phyloP scores from a whole-genome alignment of 2,888 invertebrate genomes.

The Heterodera filipjevi region DNA sequence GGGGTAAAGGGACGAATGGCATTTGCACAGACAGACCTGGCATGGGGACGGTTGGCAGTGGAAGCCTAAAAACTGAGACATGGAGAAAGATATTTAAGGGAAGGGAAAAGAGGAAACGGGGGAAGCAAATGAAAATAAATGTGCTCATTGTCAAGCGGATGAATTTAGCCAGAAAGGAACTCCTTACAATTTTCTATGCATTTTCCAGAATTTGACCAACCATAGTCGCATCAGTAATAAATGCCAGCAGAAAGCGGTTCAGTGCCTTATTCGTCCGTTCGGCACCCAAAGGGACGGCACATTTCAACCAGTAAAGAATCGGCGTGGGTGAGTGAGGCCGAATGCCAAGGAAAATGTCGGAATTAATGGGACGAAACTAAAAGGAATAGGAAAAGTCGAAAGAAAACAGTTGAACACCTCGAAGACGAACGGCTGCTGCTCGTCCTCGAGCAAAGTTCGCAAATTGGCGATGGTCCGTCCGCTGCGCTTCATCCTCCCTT shows the following conservation, averaged over 20 bases:
- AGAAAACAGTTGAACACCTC: constrained; percentile 31
- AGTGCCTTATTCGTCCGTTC: constrained; percentile 5
- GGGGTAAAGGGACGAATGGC: not conserved
- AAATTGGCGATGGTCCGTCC: constrained; percentile 32
- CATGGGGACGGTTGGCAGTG: constrained; percentile 51
- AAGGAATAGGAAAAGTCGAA: not conserved
- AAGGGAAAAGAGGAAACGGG: not conserved
- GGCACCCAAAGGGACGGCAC: constrained; percentile 2
- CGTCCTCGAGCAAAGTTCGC: constrained; percentile 36
- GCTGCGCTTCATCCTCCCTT: constrained; percentile 34
- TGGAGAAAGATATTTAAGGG: not conserved
- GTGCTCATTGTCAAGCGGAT: too few relatives aligned
- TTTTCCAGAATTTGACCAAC: too few relatives aligned
- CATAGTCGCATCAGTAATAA: constrained; percentile 45
- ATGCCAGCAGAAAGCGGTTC: constrained; percentile 35
- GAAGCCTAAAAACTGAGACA: constrained; percentile 29
- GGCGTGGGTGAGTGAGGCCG: constrained; percentile 42
- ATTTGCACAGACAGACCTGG: constrained; percentile 16
- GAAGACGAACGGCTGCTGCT: constrained; percentile 45
- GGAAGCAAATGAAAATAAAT: too few relatives aligned
- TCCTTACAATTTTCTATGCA: not conserved
- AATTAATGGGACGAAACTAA: constrained; percentile 37
- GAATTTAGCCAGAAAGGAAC: too few relatives aligned
- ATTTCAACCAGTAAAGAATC: constrained; percentile 38
- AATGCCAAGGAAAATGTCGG: constrained; percentile 42